phyloP scores from a whole-genome alignment of 2,113 vertebrate species.

The Regulus satrapa region DNA sequence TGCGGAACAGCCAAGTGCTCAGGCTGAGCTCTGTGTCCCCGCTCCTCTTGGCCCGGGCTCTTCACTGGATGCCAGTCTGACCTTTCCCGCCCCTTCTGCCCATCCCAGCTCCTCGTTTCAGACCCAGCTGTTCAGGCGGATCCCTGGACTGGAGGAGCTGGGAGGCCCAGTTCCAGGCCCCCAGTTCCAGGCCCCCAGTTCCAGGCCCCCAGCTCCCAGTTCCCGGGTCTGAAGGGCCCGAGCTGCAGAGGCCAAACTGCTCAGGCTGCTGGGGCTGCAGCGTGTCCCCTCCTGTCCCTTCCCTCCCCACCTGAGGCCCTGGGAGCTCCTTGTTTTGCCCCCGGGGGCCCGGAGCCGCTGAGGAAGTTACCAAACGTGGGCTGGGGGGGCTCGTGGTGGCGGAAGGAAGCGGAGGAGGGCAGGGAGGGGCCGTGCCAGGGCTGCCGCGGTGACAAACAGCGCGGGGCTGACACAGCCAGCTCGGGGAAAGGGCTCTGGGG shows the following conservation, averaged over 20 bases:
- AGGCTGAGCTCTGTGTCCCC: rapidly evolving
- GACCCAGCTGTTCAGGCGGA: not conserved
- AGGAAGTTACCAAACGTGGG: constrained; percentile 36
- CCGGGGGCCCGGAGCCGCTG: not conserved
- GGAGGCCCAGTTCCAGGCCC: too few relatives aligned
- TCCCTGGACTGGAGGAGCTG: not conserved
- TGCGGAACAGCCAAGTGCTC: not conserved
- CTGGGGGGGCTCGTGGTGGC: not conserved
- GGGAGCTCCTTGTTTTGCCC: not conserved
- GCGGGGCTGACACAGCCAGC: not conserved
- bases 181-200: too few relatives aligned
- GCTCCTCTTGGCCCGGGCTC: not conserved
- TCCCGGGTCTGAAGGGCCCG: not conserved
- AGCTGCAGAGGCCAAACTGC: not conserved
- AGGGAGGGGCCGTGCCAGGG: not conserved
- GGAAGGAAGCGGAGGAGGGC: constrained; percentile 38
- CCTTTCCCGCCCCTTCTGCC: not conserved
- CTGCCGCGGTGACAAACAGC: not conserved
- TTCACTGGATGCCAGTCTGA: not conserved
- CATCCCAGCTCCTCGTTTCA: not conserved
- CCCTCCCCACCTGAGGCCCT: not conserved
- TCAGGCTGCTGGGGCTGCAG: not conserved
- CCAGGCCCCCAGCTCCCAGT: too few relatives aligned
- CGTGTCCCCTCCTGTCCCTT: rapidly evolving
- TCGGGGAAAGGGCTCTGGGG: not conserved